Evolutionary conservation across 2,797 vertebrate genomes (phyloP), one percentile per base, ranked within the genome.

Genomic region (Sebastes nivosus): DNA sequence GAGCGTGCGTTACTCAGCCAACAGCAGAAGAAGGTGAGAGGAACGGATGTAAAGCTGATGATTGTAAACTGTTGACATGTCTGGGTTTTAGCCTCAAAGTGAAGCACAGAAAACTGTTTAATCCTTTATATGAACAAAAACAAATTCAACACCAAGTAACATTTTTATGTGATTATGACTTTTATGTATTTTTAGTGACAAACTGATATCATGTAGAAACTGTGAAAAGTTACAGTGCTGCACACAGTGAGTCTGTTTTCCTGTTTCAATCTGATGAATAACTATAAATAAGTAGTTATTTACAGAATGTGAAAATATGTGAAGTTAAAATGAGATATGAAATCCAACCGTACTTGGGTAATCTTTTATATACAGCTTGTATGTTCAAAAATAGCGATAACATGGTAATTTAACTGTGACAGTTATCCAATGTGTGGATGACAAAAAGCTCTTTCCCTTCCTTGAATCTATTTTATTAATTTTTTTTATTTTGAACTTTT

Each of bases 1-100:
- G 94, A 96, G 89, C 83, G 89, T 27, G 89, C 91, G 0, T 78
- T 95, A 72, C 90, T 97, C 76, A 75, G 67, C 81, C 89, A 82
- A 64, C 95, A 96, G 70, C 92, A 94, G 57, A 95, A 95, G 32
- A 94, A 95, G 95, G 96, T 96, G 66, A 60, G 80, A 24, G 0
- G 2, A 75, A 32, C 18, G 3, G n/a, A 70, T 32, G 11, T 12
- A n/a, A n/a, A 69, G 36, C 42, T 24, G 27, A 13, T 24, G 32
- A 13, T 2, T 29, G 27, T 65, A 27, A 34, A 58, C 6, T 24
- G 4, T 11, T 18, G 18, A 70, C 9, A n/a, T 30, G 24, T 32
- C 20, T 27, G 65, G 42, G 14, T 46, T 66, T 66, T 46, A 11
- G 36, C 5, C 14, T 27, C 64, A 67, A 38, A 4, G 1, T 25